These are phyloP conservation scores for Yponomeuta cagnagella DNA, from an alignment of 2,888 invertebrate species.

Conservation along the genomic window DNA sequence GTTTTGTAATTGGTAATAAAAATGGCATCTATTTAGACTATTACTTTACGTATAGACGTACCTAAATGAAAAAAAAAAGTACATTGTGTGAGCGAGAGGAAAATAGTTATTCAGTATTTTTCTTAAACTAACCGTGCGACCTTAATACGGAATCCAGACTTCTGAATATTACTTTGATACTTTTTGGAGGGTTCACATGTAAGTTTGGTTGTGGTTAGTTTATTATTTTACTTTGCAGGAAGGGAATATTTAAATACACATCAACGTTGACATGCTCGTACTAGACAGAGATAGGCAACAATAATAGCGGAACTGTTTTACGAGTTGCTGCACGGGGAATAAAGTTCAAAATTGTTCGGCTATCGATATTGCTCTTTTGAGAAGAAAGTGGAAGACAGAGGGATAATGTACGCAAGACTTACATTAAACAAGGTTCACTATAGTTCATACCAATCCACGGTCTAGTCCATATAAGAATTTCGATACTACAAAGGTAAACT, in stretches of 20 bases:
- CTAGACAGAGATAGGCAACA: background rate
- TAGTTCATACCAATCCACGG: constrained; percentile 18
- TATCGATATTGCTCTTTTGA: no score
- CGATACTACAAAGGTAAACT: constrained; percentile 22
- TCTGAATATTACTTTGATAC: background rate
- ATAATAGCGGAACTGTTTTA: background rate
- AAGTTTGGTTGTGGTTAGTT: background rate
- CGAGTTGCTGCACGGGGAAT: background rate
- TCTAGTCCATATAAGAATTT: background rate
- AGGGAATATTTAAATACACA: constrained; percentile 8
- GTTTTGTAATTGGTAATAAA: no score
- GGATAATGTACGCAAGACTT: constrained; percentile 44
- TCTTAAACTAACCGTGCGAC: no score
- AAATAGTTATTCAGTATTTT: no score
- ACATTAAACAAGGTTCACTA: constrained; percentile 53
- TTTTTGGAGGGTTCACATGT: background rate
- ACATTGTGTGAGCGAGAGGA: no score
- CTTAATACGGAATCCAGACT: no score
- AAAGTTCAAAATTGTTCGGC: background rate
- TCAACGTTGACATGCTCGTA: constrained; percentile 12
- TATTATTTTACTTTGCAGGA: background rate
- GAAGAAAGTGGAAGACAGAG: background rate
- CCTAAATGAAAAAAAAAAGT: no score
- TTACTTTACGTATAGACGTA: no score
- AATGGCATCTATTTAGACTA: no score